Base-by-base conservation (phyloP, 2,113 vertebrate genomes). In the Narcine bancroftii region DNA sequence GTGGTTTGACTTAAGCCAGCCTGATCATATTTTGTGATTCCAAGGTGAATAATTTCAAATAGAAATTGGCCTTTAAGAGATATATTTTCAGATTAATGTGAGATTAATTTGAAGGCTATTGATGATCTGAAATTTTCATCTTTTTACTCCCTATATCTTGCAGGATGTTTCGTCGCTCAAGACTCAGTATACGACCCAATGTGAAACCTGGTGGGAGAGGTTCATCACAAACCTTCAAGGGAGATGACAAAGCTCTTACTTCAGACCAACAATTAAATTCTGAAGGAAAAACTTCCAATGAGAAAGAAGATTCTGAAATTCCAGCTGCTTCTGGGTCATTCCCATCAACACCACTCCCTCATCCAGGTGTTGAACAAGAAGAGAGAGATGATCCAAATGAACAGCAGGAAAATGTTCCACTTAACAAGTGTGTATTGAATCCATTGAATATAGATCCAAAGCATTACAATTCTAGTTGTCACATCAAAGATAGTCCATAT, bases 131-230 rank as follows among this genome's bases (percentile, higher is more conserved):
- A 42, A 91, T 91, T 45, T 39, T 91, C 39, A 13, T 9, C 11
- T 21, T 42, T 9, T 66, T 19, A 89, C 21, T 66, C 45, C 63
- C 24, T 91, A 7, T 69, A 45, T 71, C 56, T 69, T 50, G 72
- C 79, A 96, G 96, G 92, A 99, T 98, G 98, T 97, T 99, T 93
- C 97, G 98, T 63, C 96, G 98, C 79, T 96, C 98, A 13, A 96
- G 98, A 94, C 97, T 99, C 89, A 97, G 95, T 33, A 95, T 97
- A 92, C 96, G 97, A 92, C 98, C 98, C 29, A 98, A 98, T 63
- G 96, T 99, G 45, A 96, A 95, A 72, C 96, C 96, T 0, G 93
- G 92, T 0, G 95, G 94, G 0, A 95, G 96, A 93, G 33, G 66
- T 76, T 75, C 92, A 6, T 93, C 94, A 29, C 93, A 92, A 33